Evolutionary conservation across 1,140 invertebrate species (phyloP).

Genomic region (Panagrolaimus sp.): DNA sequence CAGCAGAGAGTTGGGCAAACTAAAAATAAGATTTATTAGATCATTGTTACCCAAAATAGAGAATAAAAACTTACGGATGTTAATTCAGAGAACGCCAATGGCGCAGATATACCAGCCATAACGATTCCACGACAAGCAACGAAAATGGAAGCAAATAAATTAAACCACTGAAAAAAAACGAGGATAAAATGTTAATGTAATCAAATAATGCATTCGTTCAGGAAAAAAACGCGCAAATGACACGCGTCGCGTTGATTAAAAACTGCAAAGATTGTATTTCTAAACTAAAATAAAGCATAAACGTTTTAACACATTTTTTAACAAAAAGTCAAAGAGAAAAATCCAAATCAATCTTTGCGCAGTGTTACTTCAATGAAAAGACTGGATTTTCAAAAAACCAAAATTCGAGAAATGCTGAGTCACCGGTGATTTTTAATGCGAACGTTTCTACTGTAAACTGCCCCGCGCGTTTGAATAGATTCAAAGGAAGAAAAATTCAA

Average conservation of each 20-base stretch:
- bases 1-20: background rate
- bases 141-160: background rate
- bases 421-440: background rate
- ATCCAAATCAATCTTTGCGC: no score
- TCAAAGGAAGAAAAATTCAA: background rate
- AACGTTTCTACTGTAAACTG: background rate
- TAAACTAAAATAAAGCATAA: no score
- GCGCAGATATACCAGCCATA: constrained; percentile 9
- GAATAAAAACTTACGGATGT: background rate
- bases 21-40: constrained; percentile 10
- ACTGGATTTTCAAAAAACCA: no score
- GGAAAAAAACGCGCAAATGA: constrained; percentile 10
- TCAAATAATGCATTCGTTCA: background rate
- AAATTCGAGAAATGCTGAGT: no score
- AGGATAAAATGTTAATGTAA: background rate
- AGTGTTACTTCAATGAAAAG: no score
- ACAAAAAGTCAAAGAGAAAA: no score
- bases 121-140: background rate
- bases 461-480: background rate
- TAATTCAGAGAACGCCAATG: background rate
- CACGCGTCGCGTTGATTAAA: background rate
- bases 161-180: background rate
- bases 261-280: no score
- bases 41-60: background rate
- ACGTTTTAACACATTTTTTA: no score